These are phyloP conservation scores for Zootermopsis nevadensis DNA, from an alignment of 2,888 invertebrate species.

Conservation along the genomic window DNA sequence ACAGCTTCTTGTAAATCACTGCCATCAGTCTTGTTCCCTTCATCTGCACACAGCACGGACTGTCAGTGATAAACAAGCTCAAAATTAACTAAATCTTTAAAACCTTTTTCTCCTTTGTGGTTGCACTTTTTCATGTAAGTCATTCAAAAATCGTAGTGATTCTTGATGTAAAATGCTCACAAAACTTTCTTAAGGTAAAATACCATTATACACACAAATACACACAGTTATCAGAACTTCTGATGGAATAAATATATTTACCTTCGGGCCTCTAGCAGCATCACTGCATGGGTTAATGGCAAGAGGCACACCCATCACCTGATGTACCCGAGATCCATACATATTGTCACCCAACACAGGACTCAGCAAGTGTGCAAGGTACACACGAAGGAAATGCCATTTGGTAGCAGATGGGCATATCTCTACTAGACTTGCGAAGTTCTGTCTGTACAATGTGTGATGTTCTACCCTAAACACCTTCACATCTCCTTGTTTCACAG, in stretches of 20 bases:
- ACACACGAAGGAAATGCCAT: conserved; percentile 61
- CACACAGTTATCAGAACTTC: no score
- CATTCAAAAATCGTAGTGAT: no score
- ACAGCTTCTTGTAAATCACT: no score
- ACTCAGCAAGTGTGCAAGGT: conserved; percentile 59
- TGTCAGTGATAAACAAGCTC: no score
- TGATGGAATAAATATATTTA: background rate
- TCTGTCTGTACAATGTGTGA: conserved; percentile 56
- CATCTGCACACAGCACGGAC: no score
- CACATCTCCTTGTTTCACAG: conserved; percentile 53
- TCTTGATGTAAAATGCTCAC: no score
- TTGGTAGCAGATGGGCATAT: conserved; percentile 57
- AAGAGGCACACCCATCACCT: conserved; percentile 58
- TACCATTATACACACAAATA: no score
- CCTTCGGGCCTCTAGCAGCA: conserved; percentile 45
- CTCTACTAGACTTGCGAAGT: conserved; percentile 59
- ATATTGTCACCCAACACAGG: conserved; percentile 63
- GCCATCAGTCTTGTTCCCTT: no score
- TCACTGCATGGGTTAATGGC: conserved; percentile 59
- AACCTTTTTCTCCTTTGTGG: no score
- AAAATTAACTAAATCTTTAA: no score
- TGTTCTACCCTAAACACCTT: conserved; percentile 56
- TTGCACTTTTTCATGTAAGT: no score
- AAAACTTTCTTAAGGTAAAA: no score
- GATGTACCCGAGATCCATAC: conserved; percentile 59